Percentiles rank a stretch among this genome's conserved stretches.
These are phyloP conservation scores for Eueides isabella DNA, from an alignment of 1,140 invertebrate genomes.

Conservation along the genomic window DNA sequence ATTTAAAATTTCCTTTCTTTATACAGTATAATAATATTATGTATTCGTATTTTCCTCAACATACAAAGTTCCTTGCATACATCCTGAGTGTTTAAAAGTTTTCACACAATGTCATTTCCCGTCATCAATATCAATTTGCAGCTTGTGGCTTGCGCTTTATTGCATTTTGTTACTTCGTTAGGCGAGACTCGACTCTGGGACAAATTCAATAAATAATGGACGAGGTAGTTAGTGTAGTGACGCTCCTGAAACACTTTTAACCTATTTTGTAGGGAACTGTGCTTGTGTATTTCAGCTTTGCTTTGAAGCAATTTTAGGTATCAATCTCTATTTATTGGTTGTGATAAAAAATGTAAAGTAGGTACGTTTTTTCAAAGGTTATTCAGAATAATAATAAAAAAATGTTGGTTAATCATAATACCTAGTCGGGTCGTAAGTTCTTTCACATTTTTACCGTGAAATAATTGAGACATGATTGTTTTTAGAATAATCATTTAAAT, in stretches of 20 bases:
- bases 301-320: not conserved
- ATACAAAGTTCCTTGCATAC: too few species aligned
- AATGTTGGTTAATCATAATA: too few species aligned
- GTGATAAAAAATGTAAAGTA: not conserved
- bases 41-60: too few species aligned
- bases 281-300: not conserved
- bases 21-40: too few species aligned
- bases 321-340: not conserved
- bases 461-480: too few species aligned
- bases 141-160: constrained; percentile 10
- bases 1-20: too few species aligned
- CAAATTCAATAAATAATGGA: constrained; percentile 21
- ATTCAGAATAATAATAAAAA: too few species aligned
- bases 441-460: too few species aligned
- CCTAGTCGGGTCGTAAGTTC: too few species aligned
- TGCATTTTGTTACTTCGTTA: constrained; percentile 31
- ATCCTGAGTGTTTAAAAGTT: not conserved
- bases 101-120: constrained; percentile 23
- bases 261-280: constrained; percentile 20
- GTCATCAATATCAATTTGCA: constrained; percentile 34
- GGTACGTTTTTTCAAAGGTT: too few species aligned
- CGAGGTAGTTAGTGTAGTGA: constrained; percentile 22
- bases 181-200: constrained; percentile 10
- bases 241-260: constrained; percentile 14
- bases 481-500: too few species aligned